These are phyloP conservation scores for Diarsia mendica DNA, from an alignment of 2,888 invertebrate genomes.

Conservation along the genomic window DNA sequence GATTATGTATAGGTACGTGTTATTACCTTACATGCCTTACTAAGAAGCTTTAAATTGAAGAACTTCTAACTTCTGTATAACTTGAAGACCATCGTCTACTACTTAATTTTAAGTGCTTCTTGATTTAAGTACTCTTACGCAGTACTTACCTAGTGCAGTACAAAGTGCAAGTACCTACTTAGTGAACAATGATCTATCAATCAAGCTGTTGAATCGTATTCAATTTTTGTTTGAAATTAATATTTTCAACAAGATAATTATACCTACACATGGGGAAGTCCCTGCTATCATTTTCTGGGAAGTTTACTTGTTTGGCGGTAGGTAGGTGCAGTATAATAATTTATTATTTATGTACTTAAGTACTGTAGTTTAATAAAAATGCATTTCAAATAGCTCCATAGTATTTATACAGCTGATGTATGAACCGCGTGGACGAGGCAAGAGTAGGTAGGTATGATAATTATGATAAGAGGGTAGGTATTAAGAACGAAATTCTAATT, in stretches of 20 bases:
- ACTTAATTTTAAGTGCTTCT: background rate
- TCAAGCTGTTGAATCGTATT: background rate
- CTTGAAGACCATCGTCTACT: background rate
- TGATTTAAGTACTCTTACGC: background rate
- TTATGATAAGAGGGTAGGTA: too few relatives aligned
- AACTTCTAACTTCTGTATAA: background rate
- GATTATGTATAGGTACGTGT: too few relatives aligned
- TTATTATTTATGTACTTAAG: too few relatives aligned
- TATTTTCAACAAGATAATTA: slow-evolving; percentile 8
- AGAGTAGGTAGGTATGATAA: too few relatives aligned
- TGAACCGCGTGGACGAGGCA: too few relatives aligned
- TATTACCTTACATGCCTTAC: too few relatives aligned
- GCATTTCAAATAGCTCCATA: too few relatives aligned
- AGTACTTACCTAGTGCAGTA: too few relatives aligned
- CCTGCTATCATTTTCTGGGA: background rate
- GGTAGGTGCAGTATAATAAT: background rate
- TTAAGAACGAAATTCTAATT: background rate
- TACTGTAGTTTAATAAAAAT: background rate
- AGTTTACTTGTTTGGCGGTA: background rate
- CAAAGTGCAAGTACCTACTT: background rate
- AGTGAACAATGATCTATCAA: background rate
- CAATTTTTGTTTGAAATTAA: background rate
- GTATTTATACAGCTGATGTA: too few relatives aligned
- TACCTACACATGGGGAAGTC: background rate
- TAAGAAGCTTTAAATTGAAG: background rate